Base-by-base conservation (phyloP, 2,888 invertebrate species). In the Busseola fusca region DNA sequence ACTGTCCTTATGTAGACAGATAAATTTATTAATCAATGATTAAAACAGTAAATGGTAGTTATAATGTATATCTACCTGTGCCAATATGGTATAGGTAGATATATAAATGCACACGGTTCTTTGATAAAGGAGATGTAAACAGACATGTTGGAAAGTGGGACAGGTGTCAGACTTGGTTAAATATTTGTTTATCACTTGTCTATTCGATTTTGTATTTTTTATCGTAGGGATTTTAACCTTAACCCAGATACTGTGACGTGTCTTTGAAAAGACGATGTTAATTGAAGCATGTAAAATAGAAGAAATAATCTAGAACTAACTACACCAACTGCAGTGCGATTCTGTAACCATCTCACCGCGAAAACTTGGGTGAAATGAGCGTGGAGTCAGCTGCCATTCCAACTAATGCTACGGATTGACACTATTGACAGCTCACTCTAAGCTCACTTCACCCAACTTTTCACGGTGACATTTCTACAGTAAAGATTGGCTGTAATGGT, bases 21-120 rank as follows among this genome's bases (percentile, higher is more conserved):
- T 50, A 12, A 40, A 40, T 40, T 40, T 1, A 40, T 40, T 66
- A 60, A 64, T 67, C 52, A 72, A 27, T 45, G 57, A 40, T 60
- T 21, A 21, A 14, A 48, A 72, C 21, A 48, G 25, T 40, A 27
- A 50, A 68, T 60, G 25, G 12, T 18, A 42, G 34, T 63, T 59
- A 62, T 66, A 48, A 69, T 21, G 66, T 27, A 60, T 69, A 60
- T 57, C 21, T 10, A 30, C 76, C 73, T 63, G 74, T 64, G 79
- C 30, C 50, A 62, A 60, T 42, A 25, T 66, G 0, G n/a, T 42
- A 74, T 30, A 54, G 18, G 25, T 45, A 50, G 14, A 50, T 50
- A 40, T 6, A 21, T 25, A n/a, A 57, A 42, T n/a, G 18, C 12
- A 45, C 27, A 69, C 18, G 18, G n/a, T 37, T 57, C 48, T 52